Conservation (phyloP, 2,888 invertebrate species). For the Tupiocoris notatus region DNA sequence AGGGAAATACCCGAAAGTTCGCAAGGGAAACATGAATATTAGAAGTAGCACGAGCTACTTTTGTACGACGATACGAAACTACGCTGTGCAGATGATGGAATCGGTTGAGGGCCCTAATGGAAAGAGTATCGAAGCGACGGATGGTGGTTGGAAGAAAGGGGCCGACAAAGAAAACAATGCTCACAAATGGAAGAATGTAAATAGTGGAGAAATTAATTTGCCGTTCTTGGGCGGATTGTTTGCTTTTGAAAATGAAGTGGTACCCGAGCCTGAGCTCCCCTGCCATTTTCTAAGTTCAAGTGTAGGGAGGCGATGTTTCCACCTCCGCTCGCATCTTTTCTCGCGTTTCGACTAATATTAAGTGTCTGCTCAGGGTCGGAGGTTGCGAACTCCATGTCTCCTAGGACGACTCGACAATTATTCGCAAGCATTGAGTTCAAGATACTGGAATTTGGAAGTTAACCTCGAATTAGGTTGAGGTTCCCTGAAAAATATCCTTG, state of each 20-base stretch:
- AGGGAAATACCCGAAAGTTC: constrained; percentile 7
- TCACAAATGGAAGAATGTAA: constrained; percentile 49
- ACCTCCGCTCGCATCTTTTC: not conserved
- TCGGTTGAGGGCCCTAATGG: not conserved
- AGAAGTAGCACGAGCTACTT: not conserved
- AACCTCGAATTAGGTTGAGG: no score
- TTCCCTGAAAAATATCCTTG: no score
- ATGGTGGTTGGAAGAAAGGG: constrained; percentile 6
- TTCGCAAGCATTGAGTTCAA: no score
- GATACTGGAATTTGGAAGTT: no score
- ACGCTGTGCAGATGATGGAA: not conserved
- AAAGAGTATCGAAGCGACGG: not conserved
- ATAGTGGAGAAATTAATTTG: constrained; percentile 50
- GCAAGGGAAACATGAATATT: constrained; percentile 36
- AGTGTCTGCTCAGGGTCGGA: not conserved
- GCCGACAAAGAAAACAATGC: constrained; percentile 48
- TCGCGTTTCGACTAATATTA: not conserved
- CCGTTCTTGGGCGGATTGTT: constrained; percentile 46
- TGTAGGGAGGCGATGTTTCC: not conserved
- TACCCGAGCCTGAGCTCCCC: constrained; percentile 9
- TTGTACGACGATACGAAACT: not conserved
- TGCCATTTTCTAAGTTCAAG: not conserved
- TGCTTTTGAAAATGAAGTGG: constrained; percentile 50
- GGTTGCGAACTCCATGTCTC: not conserved
- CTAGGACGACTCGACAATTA: not conserved